Percentiles rank a stretch among this genome's conserved stretches.
Evolutionary conservation across 1,140 invertebrate genomes (phyloP).

Genomic region (Lanistes nyassanus): DNA sequence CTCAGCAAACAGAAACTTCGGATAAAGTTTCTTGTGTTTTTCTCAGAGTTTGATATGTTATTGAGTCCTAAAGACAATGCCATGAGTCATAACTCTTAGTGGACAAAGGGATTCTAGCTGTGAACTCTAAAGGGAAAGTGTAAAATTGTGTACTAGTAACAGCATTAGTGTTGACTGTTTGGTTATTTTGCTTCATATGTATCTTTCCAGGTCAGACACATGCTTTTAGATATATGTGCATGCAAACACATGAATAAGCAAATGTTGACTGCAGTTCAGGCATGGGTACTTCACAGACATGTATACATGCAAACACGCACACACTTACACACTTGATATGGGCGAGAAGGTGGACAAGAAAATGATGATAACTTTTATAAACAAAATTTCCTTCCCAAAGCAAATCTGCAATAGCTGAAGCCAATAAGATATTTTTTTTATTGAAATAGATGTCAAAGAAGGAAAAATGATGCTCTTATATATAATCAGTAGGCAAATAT

Average conservation of each 20-base stretch:
- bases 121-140: neutral
- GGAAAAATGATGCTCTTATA: neutral
- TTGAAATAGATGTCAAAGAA: neutral
- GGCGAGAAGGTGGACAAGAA: neutral
- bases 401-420: too few relatives aligned
- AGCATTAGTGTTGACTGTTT: neutral
- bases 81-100: too few relatives aligned
- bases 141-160: neutral
- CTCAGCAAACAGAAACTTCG: too few relatives aligned
- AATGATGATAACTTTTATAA: neutral
- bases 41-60: neutral
- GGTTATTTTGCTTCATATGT: neutral
- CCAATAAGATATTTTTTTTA: too few relatives aligned
- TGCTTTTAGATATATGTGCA: neutral
- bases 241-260: too few relatives aligned
- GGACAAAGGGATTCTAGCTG: too few relatives aligned
- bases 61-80: too few relatives aligned
- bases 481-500: neutral
- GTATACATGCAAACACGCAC: slow-evolving; percentile 5
- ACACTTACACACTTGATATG: neutral
- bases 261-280: too few relatives aligned
- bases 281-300: neutral
- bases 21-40: neutral
- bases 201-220: neutral
- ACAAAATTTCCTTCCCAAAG: neutral